Percentiles rank a stretch among this genome's conserved stretches.
Evolutionary conservation across 2,113 vertebrate genomes (phyloP).

Genomic region (Hemibagrus wyckioides): DNA sequence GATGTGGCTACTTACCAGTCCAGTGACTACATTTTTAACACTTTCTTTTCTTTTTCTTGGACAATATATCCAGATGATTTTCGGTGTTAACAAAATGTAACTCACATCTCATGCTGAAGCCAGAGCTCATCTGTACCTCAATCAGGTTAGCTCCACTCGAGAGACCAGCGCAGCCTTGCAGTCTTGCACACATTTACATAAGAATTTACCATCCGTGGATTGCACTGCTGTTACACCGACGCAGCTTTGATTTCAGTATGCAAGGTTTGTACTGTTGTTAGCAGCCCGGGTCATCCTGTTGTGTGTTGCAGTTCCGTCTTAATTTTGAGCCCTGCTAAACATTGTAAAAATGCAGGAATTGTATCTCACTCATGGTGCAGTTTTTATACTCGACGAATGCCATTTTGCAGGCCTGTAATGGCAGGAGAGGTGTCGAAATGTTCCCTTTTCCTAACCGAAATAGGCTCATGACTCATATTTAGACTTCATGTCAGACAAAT

Average conservation of each 20-base stretch:
- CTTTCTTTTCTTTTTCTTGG: background rate
- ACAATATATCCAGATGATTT: constrained; percentile 23
- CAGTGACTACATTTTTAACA: background rate
- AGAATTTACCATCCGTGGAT: constrained; percentile 38
- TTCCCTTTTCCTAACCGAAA: background rate
- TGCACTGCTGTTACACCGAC: constrained; percentile 45
- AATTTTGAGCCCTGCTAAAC: background rate
- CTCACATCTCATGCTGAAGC: constrained; percentile 15
- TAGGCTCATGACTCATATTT: constrained; percentile 34
- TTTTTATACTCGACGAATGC: background rate
- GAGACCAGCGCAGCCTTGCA: constrained; percentile 42
- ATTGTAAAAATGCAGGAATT: background rate
- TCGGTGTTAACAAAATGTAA: constrained; percentile 17
- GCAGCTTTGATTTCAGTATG: constrained; percentile 27
- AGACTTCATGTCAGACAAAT: constrained; percentile 41
- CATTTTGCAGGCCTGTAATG: background rate
- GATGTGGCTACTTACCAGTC: constrained; percentile 1
- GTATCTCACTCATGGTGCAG: background rate
- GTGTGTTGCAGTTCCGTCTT: constrained; percentile 6
- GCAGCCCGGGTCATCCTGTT: constrained; percentile 11
- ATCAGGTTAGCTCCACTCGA: constrained; percentile 44
- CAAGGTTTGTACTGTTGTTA: constrained; percentile 8
- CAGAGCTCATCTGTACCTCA: constrained; percentile 38
- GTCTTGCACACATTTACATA: constrained; percentile 48
- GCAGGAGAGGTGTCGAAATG: background rate